These are phyloP conservation scores for Callaeas wilsoni DNA, from an alignment of 2,113 vertebrate genomes.

Conservation along the genomic window DNA sequence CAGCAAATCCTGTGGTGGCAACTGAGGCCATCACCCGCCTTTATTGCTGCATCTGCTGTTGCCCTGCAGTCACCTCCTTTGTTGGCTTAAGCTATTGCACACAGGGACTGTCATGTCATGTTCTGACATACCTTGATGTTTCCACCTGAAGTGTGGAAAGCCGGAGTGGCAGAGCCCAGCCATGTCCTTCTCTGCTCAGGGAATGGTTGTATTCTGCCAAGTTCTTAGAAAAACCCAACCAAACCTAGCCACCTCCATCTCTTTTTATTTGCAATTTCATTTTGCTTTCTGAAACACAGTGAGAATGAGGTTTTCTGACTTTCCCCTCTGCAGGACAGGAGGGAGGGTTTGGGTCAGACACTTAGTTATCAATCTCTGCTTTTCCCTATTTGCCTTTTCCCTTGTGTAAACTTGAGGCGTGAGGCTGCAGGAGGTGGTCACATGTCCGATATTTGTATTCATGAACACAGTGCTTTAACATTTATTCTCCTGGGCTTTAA, in stretches of 20 bases:
- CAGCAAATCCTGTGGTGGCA: background rate
- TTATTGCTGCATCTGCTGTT: background rate
- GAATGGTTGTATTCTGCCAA: background rate
- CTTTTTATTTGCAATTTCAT: background rate
- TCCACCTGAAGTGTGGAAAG: background rate
- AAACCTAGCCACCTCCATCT: background rate
- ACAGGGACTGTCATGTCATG: fast-evolving
- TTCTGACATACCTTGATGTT: background rate
- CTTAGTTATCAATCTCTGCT: background rate
- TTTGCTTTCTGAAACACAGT: background rate
- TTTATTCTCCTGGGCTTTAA: conserved; percentile 51
- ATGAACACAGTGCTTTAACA: conserved; percentile 5
- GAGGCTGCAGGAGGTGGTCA: background rate
- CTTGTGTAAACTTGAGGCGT: background rate
- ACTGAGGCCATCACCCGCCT: background rate
- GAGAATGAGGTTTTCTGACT: background rate
- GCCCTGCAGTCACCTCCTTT: background rate
- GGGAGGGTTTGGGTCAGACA: background rate
- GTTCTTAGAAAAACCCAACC: background rate
- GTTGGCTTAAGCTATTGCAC: background rate
- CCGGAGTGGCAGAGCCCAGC: background rate
- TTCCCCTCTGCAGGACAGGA: background rate
- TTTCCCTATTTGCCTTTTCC: conserved; percentile 23
- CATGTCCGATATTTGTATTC: background rate
- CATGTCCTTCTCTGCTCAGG: background rate